Evolutionary conservation across 1,140 invertebrate genomes (phyloP).

Genomic region (Anagrus nilaparvatae): DNA sequence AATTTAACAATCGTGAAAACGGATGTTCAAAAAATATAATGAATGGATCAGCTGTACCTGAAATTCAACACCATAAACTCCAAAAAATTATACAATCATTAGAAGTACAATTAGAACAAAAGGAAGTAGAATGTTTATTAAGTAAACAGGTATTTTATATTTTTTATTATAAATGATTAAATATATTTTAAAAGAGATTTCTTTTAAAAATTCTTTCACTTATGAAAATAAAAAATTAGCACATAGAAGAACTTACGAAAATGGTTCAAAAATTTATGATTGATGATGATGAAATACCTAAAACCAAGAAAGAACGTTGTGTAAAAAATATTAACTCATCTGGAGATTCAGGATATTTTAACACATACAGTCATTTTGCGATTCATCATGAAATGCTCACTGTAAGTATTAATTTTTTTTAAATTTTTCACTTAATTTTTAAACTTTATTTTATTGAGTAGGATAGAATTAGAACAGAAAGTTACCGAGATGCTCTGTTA

Average conservation of each 20-base stretch:
- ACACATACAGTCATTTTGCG: slow-evolving; percentile 92
- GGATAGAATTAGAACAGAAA: slow-evolving; percentile 87
- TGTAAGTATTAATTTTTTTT: slow-evolving; percentile 35
- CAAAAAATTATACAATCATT: slow-evolving; percentile 47
- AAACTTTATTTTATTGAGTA: slow-evolving; percentile 29
- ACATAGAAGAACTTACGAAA: slow-evolving; percentile 38
- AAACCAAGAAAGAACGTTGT: slow-evolving; percentile 32
- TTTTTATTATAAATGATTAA: slow-evolving; percentile 4
- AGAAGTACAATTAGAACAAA: slow-evolving; percentile 35
- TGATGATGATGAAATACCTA: slow-evolving; percentile 40
- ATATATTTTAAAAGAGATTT: not conserved
- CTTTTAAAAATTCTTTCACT: slow-evolving; percentile 3
- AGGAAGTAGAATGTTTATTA: slow-evolving; percentile 29
- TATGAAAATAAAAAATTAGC: slow-evolving; percentile 19
- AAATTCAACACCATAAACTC: slow-evolving; percentile 52
- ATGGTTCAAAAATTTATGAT: slow-evolving; percentile 37
- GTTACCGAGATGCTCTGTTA: slow-evolving; percentile 88
- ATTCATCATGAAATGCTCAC: slow-evolving; percentile 95
- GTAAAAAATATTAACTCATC: slow-evolving; percentile 39
- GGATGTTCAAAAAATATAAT: slow-evolving; percentile 44
- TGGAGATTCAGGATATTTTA: slow-evolving; percentile 77
- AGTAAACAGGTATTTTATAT: slow-evolving; percentile 33
- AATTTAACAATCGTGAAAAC: slow-evolving; percentile 20
- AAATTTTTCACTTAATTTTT: slow-evolving; percentile 5
- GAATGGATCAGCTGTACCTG: slow-evolving; percentile 50